phyloP scores from a whole-genome alignment of 2,888 invertebrate species.

The Phasia obesa region DNA sequence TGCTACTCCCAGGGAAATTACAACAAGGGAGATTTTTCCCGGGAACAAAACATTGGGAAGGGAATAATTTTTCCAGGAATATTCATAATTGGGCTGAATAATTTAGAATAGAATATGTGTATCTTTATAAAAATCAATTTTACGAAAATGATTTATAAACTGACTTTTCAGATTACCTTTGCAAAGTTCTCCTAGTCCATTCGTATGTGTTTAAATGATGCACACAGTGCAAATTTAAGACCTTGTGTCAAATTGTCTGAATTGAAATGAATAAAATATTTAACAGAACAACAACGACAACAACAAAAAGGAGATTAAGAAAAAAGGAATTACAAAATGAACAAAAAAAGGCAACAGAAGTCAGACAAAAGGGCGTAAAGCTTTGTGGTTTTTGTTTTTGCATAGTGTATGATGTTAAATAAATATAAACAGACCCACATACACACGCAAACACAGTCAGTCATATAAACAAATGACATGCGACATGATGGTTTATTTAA shows the following conservation, averaged over 20 bases:
- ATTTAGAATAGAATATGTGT: too few species aligned
- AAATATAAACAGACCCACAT: constrained; percentile 49
- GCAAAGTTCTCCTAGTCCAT: not conserved
- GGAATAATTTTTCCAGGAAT: too few species aligned
- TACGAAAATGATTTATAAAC: not conserved
- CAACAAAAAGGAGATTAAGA: constrained; percentile 36
- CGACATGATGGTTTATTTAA: constrained; percentile 41
- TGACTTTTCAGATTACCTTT: constrained; percentile 17
- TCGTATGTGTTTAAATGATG: constrained; percentile 56
- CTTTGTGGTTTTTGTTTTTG: constrained; percentile 66
- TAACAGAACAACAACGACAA: constrained; percentile 50
- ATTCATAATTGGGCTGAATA: too few species aligned
- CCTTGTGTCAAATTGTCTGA: constrained; percentile 70
- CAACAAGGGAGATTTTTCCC: too few species aligned
- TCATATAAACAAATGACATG: constrained; percentile 24
- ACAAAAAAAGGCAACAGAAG: constrained; percentile 55
- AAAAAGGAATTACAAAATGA: constrained; percentile 30
- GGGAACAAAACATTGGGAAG: too few species aligned
- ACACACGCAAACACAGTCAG: not conserved
- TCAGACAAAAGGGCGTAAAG: constrained; percentile 67
- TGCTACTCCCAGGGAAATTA: too few species aligned
- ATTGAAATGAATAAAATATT: constrained; percentile 69
- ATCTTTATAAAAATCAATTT: too few species aligned
- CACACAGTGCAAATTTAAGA: constrained; percentile 64
- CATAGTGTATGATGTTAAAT: constrained; percentile 53